Evolutionary conservation across 2,113 vertebrate species (phyloP).

Genomic region (Malurus alboscapulatus): DNA sequence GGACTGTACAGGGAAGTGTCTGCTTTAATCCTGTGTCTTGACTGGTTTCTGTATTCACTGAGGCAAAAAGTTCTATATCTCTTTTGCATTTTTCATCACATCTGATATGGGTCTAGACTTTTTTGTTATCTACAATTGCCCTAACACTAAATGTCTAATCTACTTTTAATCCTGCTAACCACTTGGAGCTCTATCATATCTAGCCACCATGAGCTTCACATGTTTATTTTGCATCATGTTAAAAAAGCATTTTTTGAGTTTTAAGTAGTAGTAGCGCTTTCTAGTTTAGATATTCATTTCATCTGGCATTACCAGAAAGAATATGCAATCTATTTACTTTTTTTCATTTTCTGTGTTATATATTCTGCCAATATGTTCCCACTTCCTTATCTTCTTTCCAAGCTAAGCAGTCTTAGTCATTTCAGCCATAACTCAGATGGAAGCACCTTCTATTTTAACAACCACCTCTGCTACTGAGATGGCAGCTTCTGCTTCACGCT

Average conservation of each 20-base stretch:
- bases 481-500: neutral
- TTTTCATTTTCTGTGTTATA: neutral
- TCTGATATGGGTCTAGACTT: neutral
- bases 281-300: neutral
- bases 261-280: neutral
- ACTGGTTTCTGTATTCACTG: neutral
- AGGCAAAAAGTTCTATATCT: neutral
- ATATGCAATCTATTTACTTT: neutral
- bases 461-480: neutral
- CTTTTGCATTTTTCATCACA: neutral
- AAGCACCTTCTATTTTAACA: slow-evolving; percentile 28
- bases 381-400: neutral
- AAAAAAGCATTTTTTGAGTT: neutral
- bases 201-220: neutral
- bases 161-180: neutral
- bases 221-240: neutral
- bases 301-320: neutral
- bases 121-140: neutral
- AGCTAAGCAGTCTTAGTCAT: neutral
- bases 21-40: neutral
- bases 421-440: neutral
- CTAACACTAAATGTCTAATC: neutral
- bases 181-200: neutral
- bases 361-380: neutral
- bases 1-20: neutral